Base-by-base conservation (phyloP, 2,113 vertebrate species). In the Cricetomys ansorgei region DNA sequence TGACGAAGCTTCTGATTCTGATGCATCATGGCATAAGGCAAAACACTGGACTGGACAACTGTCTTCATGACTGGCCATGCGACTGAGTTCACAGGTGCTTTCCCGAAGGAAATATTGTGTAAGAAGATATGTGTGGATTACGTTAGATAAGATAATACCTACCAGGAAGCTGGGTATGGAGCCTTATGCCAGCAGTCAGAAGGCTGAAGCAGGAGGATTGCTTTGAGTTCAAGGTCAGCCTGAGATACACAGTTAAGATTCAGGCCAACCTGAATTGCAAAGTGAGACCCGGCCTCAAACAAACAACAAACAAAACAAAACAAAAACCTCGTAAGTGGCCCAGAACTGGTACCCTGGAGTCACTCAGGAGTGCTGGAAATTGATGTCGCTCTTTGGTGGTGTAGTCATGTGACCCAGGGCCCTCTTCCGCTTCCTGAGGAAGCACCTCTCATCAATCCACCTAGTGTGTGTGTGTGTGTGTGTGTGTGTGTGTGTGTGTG, bases 131-230 rank as follows among this genome's bases (percentile, higher is more conserved):
- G 69, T 92, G 59, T 85, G 65, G 79, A 65, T 90, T 40, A 27
- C 64, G 50, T 96, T 94, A 62, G 89, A 59, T 85, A 73, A 89
- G 70, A 31, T 64, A 37, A 88, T 69, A 57, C 48, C 40, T 87
- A 40, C 62, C 55, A 67, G 48, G 50, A 88, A 73, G 23, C 50
- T n/a, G 13, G 53, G 53, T 43, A n/a, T 73, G 69, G 37, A 57
- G 16, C 16, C 50, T 43, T 11, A 43, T 21, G 50, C 50, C 50
- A 31, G 37, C 25, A 29, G 15, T 43, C 67, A 43, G 50, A 50
- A 72, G 84, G 53, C 84, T 53, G 48, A 87, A 5, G 34, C 48
- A 87, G 84, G 37, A 72, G 25, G 50, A 57, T 59, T 21, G 9
- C 69, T 72, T 57, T 73, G 27, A 55, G 53, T 88, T 72, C n/a